Conservation (phyloP, 1,140 invertebrate genomes). For the Caerostris darwini region DNA sequence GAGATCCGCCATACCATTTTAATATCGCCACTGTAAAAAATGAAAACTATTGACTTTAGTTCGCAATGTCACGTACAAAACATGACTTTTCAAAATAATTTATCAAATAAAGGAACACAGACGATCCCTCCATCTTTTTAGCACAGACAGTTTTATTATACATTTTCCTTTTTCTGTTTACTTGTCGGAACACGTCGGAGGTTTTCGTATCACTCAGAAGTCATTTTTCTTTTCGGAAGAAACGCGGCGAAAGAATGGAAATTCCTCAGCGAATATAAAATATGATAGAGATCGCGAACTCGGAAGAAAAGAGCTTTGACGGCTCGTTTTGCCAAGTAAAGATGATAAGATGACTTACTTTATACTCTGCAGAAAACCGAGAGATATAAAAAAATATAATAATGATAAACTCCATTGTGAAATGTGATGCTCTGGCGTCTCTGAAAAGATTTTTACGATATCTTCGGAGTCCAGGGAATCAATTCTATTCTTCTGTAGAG, state of each 20-base stretch:
- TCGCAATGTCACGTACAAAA: constrained; percentile 29
- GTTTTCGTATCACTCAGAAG: constrained; percentile 33
- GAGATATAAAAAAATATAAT: constrained; percentile 17
- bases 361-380: background rate
- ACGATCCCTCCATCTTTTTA: no score
- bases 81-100: constrained; percentile 45
- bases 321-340: constrained; percentile 32
- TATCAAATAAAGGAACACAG: constrained; percentile 27
- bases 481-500: constrained; percentile 31
- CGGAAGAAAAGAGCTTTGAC: constrained; percentile 51
- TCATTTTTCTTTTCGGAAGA: background rate
- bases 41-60: background rate
- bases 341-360: constrained; percentile 24
- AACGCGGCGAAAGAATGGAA: constrained; percentile 2
- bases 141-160: no score
- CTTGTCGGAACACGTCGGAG: background rate
- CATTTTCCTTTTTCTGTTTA: background rate
- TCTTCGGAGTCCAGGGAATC: background rate
- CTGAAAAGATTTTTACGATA: constrained; percentile 6
- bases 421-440: background rate
- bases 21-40: background rate
- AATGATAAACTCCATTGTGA: constrained; percentile 36
- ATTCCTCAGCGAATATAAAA: constrained; percentile 60
- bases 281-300: constrained; percentile 66
- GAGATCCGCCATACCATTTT: background rate